Percentiles rank a stretch among this genome's conserved stretches.
These are phyloP conservation scores for Orchestia grillus DNA, from an alignment of 1,140 invertebrate genomes.

Conservation along the genomic window DNA sequence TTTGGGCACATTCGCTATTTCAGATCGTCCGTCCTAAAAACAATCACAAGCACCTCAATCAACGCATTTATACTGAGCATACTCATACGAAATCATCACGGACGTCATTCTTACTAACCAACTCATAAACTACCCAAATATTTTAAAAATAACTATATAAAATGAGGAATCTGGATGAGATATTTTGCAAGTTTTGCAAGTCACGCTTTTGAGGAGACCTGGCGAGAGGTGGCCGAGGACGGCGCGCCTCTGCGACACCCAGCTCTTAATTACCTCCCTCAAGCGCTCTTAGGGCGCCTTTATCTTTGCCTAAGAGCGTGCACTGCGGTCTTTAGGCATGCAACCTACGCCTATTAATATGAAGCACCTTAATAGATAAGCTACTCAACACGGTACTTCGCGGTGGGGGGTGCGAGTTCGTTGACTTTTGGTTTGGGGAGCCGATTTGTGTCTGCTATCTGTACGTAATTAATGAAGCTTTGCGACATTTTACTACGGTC, in stretches of 20 bases:
- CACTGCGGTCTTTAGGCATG: neutral
- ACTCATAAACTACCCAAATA: neutral
- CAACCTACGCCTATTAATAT: slow-evolving; percentile 1
- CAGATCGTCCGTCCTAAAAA: neutral
- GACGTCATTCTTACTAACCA: neutral
- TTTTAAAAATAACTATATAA: neutral
- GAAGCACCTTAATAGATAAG: neutral
- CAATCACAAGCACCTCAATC: neutral
- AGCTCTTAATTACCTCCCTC: neutral
- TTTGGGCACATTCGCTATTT: neutral
- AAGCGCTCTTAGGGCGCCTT: neutral
- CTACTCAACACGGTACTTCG: neutral
- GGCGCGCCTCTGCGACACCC: neutral
- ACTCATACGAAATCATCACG: neutral
- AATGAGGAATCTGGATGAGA: neutral
- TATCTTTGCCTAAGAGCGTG: neutral
- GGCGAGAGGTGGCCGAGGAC: neutral
- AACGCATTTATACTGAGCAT: neutral
- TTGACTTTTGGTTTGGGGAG: neutral
- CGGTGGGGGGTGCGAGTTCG: neutral
- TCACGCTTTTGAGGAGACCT: neutral
- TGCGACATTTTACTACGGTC: neutral
- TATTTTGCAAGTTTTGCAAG: neutral
- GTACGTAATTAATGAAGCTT: neutral
- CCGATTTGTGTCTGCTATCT: neutral